These are phyloP conservation scores for Laupala kohalensis DNA, from an alignment of 1,140 invertebrate species.

Conservation along the genomic window DNA sequence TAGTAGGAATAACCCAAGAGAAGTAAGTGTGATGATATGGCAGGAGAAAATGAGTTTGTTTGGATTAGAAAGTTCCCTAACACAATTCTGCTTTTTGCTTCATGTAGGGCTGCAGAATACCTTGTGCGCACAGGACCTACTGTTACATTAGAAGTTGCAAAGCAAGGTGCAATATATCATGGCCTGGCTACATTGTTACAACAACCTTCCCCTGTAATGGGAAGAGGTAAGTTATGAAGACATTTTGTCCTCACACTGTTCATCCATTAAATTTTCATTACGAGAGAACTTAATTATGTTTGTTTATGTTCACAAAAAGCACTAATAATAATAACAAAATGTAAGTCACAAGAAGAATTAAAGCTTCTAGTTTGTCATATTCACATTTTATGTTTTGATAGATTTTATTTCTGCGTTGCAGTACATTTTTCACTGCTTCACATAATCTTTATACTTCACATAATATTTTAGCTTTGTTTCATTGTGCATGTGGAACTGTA, in stretches of 20 bases:
- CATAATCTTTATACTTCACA: too few species aligned
- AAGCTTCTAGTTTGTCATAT: too few species aligned
- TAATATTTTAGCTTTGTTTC: too few species aligned
- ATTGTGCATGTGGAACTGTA: too few species aligned
- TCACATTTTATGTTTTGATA: too few species aligned
- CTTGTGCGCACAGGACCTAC: slow-evolving; percentile 85
- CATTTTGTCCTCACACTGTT: too few species aligned
- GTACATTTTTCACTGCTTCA: too few species aligned
- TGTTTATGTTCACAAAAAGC: not conserved
- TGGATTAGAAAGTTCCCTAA: not conserved
- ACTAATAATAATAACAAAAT: not conserved
- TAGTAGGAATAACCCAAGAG: slow-evolving; percentile 95
- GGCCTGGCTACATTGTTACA: slow-evolving; percentile 86
- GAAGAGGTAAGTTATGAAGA: slow-evolving; percentile 51
- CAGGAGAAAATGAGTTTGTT: not conserved
- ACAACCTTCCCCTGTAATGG: slow-evolving; percentile 74
- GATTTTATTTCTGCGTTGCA: too few species aligned
- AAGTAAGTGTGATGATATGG: slow-evolving; percentile 19
- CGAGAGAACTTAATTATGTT: too few species aligned
- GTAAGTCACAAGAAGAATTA: too few species aligned
- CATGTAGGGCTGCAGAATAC: slow-evolving; percentile 92
- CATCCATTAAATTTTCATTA: too few species aligned
- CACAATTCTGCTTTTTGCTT: slow-evolving; percentile 8
- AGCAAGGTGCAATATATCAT: slow-evolving; percentile 93
- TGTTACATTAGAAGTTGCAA: slow-evolving; percentile 90